Conservation (phyloP, 2,113 vertebrate species). For the Taxidea taxus region DNA sequence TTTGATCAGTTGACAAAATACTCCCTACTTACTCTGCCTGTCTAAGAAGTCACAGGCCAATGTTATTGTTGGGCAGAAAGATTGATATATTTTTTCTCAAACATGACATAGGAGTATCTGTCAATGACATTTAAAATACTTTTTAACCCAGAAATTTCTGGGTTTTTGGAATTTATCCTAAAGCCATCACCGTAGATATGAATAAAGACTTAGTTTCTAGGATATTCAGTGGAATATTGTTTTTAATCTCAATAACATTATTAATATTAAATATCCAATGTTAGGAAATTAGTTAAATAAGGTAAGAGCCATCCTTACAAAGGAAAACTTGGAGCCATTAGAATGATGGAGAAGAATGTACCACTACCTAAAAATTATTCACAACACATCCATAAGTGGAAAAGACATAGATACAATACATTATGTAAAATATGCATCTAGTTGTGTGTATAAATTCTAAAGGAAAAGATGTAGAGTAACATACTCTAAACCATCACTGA, state of each 20-base stretch:
- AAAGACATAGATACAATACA: background rate
- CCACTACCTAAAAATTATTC: background rate
- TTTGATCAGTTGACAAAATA: background rate
- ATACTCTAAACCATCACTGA: background rate
- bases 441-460: slow-evolving; percentile 1
- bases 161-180: background rate
- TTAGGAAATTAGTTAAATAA: background rate
- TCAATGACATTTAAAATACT: background rate
- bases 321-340: background rate
- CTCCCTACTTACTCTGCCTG: background rate
- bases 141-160: background rate
- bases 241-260: background rate
- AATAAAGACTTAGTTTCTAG: background rate
- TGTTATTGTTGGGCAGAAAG: background rate
- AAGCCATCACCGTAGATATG: background rate
- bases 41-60: background rate
- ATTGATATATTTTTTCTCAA: background rate
- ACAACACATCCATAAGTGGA: background rate
- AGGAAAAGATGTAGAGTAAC: background rate
- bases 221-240: background rate
- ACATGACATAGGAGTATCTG: background rate
- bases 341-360: background rate
- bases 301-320: background rate
- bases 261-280: background rate
- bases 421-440: background rate